Evolutionary conservation across 2,888 invertebrate genomes (phyloP), one percentile per base, ranked within the genome.

Genomic region (Schizotus pectinicornis): DNA sequence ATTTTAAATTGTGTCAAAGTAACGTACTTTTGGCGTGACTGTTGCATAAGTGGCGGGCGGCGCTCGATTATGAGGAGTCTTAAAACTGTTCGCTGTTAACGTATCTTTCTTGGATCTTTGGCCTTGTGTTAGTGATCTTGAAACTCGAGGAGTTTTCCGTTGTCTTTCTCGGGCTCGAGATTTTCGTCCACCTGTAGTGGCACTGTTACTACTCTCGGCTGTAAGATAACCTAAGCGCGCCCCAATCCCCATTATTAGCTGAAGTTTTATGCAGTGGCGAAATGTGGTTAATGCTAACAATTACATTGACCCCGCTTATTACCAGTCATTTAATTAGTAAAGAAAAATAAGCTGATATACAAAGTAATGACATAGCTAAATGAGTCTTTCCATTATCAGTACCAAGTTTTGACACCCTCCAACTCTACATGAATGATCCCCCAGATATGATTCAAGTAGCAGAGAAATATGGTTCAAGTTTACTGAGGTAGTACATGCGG

Each of bases 11-110:
- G 32, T 14, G 8, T 42, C 39, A 49, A 43, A 34, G 22, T 30
- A 36, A 38, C 42, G 61, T 70, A 75, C 77, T 69, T 77, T 78
- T 14, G 77, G 77, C 12, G 76, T 77, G 5, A 78, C 67, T 33
- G 63, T 57, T 47, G 72, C 76, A 59, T 68, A 73, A 13, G 45
- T 47, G 14, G 62, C 56, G 3, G 56, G 43, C 5, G 65, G 59
- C 6, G 57, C 46, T 30, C 47, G 64, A 22, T 67, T 59, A 1
- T 33, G 13, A 1, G 75, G 74, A 1, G 74, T 74, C 37, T 53
- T 57, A 9, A 42, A 59, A 8, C 43, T 33, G 9, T 43, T 50
- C 35, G 36, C 6, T 6, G 22, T 13, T 43, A 51, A 14, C 31
- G n/a, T 3, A 38, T 12, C 30, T 7, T n/a, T 30, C 22, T 55